Conservation (phyloP, 2,888 invertebrate species). For the Platycheirus rosarum region DNA sequence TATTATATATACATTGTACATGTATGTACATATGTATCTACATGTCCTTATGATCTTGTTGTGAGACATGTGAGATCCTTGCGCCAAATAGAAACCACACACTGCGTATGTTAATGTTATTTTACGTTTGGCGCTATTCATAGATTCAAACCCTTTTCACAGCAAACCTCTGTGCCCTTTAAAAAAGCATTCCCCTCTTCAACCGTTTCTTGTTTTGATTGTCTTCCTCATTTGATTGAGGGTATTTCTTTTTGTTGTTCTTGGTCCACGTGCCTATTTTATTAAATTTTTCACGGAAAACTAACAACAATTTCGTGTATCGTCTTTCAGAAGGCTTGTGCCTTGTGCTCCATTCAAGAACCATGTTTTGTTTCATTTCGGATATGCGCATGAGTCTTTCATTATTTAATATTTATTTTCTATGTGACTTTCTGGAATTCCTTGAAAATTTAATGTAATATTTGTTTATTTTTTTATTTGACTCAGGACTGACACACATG, state of each 20-base stretch:
- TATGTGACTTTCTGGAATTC: conserved; percentile 34
- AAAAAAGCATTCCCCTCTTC: conserved; percentile 3
- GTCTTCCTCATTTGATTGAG: conserved; percentile 24
- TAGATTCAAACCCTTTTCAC: conserved; percentile 39
- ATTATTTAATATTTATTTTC: conserved; percentile 44
- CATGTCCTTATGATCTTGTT: too few relatives aligned
- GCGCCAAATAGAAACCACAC: too few relatives aligned
- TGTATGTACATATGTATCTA: too few relatives aligned
- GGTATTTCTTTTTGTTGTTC: conserved; percentile 43
- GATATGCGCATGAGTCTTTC: conserved; percentile 9
- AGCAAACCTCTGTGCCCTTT: neutral
- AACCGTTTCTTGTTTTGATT: conserved; percentile 27
- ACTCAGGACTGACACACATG: conserved; percentile 49
- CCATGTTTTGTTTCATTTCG: conserved; percentile 40
- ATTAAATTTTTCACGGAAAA: conserved; percentile 57
- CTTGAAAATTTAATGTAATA: conserved; percentile 66
- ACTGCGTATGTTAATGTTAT: too few relatives aligned
- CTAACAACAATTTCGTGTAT: conserved; percentile 16
- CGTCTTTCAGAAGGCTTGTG: neutral
- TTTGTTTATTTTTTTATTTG: conserved; percentile 70
- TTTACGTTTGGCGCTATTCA: neutral
- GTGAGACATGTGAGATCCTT: too few relatives aligned
- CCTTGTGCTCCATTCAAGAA: conserved; percentile 3
- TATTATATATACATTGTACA: too few relatives aligned
- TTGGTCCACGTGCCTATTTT: conserved; percentile 66